Percentiles rank a stretch among this genome's conserved stretches.
Conservation (phyloP, 2,888 invertebrate species). For the Strigamia transsilvanica region DNA sequence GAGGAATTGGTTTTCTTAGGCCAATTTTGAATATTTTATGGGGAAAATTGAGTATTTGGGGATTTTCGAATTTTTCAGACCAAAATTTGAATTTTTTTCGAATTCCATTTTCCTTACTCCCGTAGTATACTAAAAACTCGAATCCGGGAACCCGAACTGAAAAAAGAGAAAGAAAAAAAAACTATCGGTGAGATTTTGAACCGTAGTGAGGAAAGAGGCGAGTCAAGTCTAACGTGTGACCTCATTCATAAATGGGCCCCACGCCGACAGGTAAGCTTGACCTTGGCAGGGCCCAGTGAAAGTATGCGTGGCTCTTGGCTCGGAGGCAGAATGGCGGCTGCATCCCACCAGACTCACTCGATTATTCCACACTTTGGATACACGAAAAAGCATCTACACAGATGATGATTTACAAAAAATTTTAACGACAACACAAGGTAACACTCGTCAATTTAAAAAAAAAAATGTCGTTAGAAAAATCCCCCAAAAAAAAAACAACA, state of each 20-base stretch:
- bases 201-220: slow-evolving; percentile 15
- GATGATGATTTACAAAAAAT: neutral
- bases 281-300: slow-evolving; percentile 53
- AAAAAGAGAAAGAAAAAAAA: neutral
- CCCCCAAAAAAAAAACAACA: neutral
- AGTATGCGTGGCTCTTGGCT: slow-evolving; percentile 51
- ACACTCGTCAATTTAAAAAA: neutral
- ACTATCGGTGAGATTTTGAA: slow-evolving; percentile 1
- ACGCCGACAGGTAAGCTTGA: slow-evolving; percentile 51
- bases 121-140: no score
- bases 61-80: no score
- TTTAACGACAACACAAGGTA: neutral
- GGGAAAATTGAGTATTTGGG: no score
- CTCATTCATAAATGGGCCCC: slow-evolving; percentile 53
- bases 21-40: no score
- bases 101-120: no score
- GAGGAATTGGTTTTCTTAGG: no score
- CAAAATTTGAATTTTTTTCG: no score
- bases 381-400: neutral
- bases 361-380: slow-evolving; percentile 10
- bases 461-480: neutral
- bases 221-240: slow-evolving; percentile 45
- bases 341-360: slow-evolving; percentile 37
- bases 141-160: neutral
- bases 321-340: slow-evolving; percentile 51